Evolutionary conservation across 2,113 vertebrate species (phyloP), one percentile per base, ranked within the genome.

Genomic region (Baryphthengus martii): DNA sequence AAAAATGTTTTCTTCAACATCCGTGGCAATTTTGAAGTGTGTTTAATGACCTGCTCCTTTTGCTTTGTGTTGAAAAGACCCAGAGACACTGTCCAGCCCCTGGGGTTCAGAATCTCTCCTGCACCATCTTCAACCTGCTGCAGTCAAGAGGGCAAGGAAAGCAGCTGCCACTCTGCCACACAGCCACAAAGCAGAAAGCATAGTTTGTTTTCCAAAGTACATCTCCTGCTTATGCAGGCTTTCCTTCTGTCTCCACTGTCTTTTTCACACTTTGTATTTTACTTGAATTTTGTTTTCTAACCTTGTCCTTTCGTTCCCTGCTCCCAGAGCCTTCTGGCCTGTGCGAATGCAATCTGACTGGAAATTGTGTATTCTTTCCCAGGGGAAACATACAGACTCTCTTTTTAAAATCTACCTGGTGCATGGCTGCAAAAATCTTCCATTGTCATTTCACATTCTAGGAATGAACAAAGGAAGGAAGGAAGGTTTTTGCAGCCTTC

Each of bases 11-110:
- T 65, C 9, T 79, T 82, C 65, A n/a, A 8, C 23, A 31, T 25
- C 2, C 2, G 12, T 65, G 39, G 19, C 21, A n/a, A 25, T 82
- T 82, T 15, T 35, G 39, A 39, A 39, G 0, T 0, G 7, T 2
- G 2, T 63, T 89, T 68, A 26, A 58, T 8, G n/a, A 70, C 28
- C 31, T 39, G 25, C 35, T 83, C 39, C 25, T 88, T 68, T 75
- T 1, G 0, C 13, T 82, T 70, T 49, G 5, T 49, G 25, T 4
- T 79, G 40, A 50, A 70, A 78, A 85, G 15, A 44, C 37, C 39
- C 53, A 37, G 10, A 13, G 25, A 49, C 25, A 25, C 42, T 28
- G 70, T 26, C 23, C 45, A 65, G 31, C 15, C 82, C 71, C 65
- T n/a, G 71, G 37, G 35, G 40, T 58, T 45, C 74, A 65, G 25